Conservation (phyloP, 2,797 vertebrate species). For the Atherinosoma microstoma region DNA sequence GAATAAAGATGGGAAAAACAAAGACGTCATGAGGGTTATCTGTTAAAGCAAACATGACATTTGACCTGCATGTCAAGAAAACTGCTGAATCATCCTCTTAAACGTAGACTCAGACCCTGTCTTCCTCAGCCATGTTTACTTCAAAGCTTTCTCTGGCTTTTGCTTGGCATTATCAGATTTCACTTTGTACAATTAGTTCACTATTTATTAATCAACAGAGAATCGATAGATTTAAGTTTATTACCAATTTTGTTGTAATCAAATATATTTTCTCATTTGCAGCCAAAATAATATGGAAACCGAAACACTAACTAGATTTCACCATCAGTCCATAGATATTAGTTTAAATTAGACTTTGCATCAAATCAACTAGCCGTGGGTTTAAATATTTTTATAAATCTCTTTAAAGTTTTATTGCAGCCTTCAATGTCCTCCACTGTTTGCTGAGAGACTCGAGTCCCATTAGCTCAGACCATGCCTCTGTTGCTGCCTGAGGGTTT, state of each 20-base stretch:
- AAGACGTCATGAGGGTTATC: not conserved
- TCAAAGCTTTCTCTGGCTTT: not conserved
- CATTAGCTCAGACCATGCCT: slow-evolving; percentile 19
- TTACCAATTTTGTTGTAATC: not conserved
- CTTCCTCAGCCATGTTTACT: not conserved
- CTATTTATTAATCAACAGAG: not conserved
- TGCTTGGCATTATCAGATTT: not conserved
- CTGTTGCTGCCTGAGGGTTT: slow-evolving; percentile 29
- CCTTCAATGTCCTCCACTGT: not conserved
- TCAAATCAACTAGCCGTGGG: not conserved
- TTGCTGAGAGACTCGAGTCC: not conserved
- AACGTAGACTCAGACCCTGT: not conserved
- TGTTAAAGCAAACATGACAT: slow-evolving; percentile 26
- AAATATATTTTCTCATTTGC: too few relatives aligned
- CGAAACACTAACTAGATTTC: not conserved
- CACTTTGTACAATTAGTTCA: not conserved
- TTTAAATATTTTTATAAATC: not conserved
- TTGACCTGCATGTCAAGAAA: slow-evolving; percentile 17
- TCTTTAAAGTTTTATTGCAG: not conserved
- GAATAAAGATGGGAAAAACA: not conserved
- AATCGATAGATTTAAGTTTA: too few relatives aligned
- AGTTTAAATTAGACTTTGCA: not conserved
- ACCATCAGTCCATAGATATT: too few relatives aligned
- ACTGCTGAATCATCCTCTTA: not conserved
- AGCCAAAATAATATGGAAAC: not conserved